Percentiles rank a stretch among this genome's conserved stretches.
Evolutionary conservation across 2,113 vertebrate genomes (phyloP).

Genomic region (Nanorana parkeri): DNA sequence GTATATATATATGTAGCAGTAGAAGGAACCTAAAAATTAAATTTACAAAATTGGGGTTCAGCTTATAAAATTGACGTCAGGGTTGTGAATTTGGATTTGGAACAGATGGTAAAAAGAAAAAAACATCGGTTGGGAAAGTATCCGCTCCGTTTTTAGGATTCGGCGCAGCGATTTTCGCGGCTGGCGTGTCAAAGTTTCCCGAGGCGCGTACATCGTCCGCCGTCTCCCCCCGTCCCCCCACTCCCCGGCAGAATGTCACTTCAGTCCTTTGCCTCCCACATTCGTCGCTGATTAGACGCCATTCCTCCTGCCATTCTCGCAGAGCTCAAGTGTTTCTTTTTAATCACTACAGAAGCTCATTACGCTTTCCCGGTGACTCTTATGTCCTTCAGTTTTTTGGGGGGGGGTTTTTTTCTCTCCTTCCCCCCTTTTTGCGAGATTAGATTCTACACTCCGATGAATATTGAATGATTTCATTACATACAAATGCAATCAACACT

Average conservation of each 20-base stretch:
- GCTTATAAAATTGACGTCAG: no score
- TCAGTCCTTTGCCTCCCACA: slow-evolving; percentile 83
- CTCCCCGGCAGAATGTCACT: slow-evolving; percentile 78
- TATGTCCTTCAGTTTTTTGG: slow-evolving; percentile 92
- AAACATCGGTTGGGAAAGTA: slow-evolving; percentile 80
- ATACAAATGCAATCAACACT: slow-evolving; percentile 90
- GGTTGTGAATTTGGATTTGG: slow-evolving; percentile 24
- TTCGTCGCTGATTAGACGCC: slow-evolving; percentile 87
- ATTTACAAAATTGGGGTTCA: no score
- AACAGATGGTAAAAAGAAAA: slow-evolving; percentile 57
- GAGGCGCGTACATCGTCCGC: slow-evolving; percentile 74
- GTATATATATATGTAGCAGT: no score
- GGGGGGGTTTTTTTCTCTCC: no score
- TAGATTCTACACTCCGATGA: slow-evolving; percentile 86
- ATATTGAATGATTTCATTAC: slow-evolving; percentile 90
- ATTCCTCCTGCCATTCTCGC: slow-evolving; percentile 83
- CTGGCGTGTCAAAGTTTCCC: slow-evolving; percentile 74
- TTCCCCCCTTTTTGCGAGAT: slow-evolving; percentile 80
- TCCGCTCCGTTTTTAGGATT: slow-evolving; percentile 68
- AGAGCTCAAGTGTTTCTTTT: slow-evolving; percentile 83
- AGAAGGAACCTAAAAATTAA: no score
- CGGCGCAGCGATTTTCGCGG: slow-evolving; percentile 68
- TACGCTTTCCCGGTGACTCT: slow-evolving; percentile 87
- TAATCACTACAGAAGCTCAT: slow-evolving; percentile 89
- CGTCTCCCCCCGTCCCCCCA: slow-evolving; percentile 72